A percentile compares a stretch with the other conserved stretches of the same genome.
Evolutionary conservation across 2,113 vertebrate genomes (phyloP).

Genomic region (Erpornis zantholeuca): DNA sequence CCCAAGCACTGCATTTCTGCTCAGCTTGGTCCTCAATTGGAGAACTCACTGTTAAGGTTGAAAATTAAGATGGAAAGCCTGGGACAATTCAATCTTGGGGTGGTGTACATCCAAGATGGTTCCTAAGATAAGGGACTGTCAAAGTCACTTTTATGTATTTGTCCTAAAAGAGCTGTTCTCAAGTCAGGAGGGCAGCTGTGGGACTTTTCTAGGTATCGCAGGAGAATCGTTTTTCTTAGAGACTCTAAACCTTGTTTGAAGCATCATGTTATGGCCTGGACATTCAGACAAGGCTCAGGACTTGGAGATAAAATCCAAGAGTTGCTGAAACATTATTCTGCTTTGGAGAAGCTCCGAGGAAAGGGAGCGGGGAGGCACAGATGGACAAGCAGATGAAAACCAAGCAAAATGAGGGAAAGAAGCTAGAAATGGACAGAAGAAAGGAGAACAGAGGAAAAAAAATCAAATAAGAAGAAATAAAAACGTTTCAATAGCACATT

Average conservation of each 20-base stretch:
- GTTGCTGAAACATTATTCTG: neutral
- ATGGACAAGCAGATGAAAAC: conserved; percentile 7
- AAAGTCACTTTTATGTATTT: neutral
- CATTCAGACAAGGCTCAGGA: neutral
- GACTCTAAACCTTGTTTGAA: neutral
- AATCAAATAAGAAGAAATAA: neutral
- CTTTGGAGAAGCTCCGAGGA: neutral
- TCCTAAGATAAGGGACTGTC: neutral
- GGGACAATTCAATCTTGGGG: neutral
- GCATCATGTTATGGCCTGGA: neutral
- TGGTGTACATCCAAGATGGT: neutral
- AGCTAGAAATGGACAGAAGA: neutral
- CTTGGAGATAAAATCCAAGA: neutral
- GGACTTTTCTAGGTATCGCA: neutral
- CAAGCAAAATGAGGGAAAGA: neutral
- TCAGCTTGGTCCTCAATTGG: neutral
- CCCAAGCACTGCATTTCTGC: neutral
- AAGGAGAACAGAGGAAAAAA: neutral
- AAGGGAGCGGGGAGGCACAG: neutral
- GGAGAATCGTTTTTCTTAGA: neutral
- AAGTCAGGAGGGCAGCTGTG: neutral
- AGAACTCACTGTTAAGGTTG: neutral
- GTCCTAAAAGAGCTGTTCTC: neutral
- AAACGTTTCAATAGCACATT: neutral
- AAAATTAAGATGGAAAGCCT: neutral